Conservation (phyloP, 2,113 vertebrate genomes). For the Vombatus ursinus region DNA sequence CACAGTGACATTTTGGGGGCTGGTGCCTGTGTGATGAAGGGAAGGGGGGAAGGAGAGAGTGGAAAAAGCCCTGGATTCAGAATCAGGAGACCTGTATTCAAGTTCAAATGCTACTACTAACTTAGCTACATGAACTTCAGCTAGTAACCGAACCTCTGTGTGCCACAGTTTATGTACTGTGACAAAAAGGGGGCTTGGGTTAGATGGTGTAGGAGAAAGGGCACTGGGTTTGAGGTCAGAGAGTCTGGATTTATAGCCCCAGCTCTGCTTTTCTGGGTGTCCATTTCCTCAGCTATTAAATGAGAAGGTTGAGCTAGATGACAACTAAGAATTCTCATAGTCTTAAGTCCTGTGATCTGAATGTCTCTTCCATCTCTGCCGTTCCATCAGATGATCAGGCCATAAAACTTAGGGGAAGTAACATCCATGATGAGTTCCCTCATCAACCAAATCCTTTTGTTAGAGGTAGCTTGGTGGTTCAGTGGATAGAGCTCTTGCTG, state of each 20-base stretch:
- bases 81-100: neutral
- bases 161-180: neutral
- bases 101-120: neutral
- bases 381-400: neutral
- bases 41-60: neutral
- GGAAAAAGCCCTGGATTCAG: neutral
- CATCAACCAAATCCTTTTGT: neutral
- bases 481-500: neutral
- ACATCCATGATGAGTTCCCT: neutral
- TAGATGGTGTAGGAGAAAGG: neutral
- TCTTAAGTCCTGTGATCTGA: neutral
- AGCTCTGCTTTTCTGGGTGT: neutral
- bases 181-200: neutral
- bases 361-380: neutral
- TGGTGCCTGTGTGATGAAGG: neutral
- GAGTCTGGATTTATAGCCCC: neutral
- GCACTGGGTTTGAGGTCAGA: neutral
- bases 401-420: neutral
- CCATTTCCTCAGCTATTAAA: neutral
- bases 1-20: slow-evolving; percentile 2
- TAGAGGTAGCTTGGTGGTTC: neutral
- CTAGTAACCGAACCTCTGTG: neutral
- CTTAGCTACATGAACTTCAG: neutral
- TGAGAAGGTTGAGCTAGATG: neutral
- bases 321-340: neutral